phyloP scores from a whole-genome alignment of 2,797 vertebrate species.

The Premnoplex brunnescens region DNA sequence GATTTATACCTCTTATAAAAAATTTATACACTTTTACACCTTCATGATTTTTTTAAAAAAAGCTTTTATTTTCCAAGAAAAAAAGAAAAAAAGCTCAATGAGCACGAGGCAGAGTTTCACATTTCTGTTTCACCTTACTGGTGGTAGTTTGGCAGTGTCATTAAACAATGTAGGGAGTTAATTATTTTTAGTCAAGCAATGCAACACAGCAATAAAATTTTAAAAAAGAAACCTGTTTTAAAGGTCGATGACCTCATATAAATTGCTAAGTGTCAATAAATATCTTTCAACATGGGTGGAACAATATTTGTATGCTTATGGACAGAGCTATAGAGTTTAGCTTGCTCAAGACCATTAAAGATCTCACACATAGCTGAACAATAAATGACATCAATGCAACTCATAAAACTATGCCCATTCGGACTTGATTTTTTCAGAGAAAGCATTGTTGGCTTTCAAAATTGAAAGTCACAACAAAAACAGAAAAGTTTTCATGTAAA shows the following conservation, averaged over 20 bases:
- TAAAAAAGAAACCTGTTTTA: conserved; percentile 35
- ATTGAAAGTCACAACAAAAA: neutral
- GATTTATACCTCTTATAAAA: neutral
- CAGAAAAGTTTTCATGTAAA: neutral
- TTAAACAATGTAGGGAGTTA: conserved; percentile 54
- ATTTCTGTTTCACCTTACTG: conserved; percentile 4
- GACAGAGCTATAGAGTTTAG: neutral
- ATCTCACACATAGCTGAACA: neutral
- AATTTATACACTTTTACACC: neutral
- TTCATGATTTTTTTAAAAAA: neutral
- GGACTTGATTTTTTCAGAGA: neutral
- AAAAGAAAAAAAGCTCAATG: neutral
- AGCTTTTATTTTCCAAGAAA: neutral
- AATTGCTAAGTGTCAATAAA: conserved; percentile 49
- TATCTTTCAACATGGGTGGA: conserved; percentile 14
- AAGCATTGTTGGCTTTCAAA: conserved; percentile 14
- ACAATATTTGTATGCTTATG: neutral
- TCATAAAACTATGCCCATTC: conserved; percentile 17
- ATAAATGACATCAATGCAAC: neutral
- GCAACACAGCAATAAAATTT: conserved; percentile 38
- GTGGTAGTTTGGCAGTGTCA: neutral
- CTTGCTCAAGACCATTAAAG: conserved; percentile 3
- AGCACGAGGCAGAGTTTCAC: neutral
- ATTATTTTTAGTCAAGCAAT: conserved; percentile 61
- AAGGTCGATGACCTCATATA: neutral